Evolutionary conservation across 1,140 invertebrate genomes (phyloP).

Genomic region (Prorops nasuta): DNA sequence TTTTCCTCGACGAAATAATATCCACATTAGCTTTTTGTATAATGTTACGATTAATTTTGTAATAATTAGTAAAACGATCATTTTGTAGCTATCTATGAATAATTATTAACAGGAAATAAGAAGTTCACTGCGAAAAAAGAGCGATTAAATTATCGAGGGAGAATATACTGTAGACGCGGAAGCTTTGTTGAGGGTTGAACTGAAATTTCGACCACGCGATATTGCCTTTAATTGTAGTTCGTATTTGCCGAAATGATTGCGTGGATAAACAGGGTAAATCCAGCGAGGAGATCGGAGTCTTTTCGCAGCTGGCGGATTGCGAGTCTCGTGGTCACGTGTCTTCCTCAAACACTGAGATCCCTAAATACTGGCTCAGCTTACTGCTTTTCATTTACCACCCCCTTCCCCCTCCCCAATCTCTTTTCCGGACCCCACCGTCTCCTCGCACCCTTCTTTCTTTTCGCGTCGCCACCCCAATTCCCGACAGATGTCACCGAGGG

Average conservation of each 20-base stretch:
- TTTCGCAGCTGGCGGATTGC: conserved; percentile 29
- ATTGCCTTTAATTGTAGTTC: conserved; percentile 30
- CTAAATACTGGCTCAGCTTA: conserved; percentile 28
- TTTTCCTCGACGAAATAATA: too few relatives aligned
- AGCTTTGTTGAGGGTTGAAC: too few relatives aligned
- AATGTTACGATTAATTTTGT: too few relatives aligned
- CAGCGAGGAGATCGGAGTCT: neutral
- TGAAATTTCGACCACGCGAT: conserved; percentile 26
- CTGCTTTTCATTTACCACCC: conserved; percentile 29
- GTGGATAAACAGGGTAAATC: neutral
- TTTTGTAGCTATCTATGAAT: too few relatives aligned
- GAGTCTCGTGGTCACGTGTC: conserved; percentile 28
- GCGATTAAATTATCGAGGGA: too few relatives aligned
- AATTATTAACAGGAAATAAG: too few relatives aligned
- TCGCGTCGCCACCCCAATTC: conserved; percentile 15
- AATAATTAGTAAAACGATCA: too few relatives aligned
- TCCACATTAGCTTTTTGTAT: too few relatives aligned
- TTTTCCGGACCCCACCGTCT: neutral
- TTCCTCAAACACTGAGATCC: conserved; percentile 22
- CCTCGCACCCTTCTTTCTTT: conserved; percentile 14
- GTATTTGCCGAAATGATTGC: conserved; percentile 34
- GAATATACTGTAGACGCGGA: too few relatives aligned
- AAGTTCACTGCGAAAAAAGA: too few relatives aligned
- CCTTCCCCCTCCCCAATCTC: neutral
- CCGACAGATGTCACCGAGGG: conserved; percentile 32